A percentile compares a stretch with the other conserved stretches of the same genome.
Evolutionary conservation across 2,797 vertebrate genomes (phyloP).

Genomic region (Hafferia zeledoni): DNA sequence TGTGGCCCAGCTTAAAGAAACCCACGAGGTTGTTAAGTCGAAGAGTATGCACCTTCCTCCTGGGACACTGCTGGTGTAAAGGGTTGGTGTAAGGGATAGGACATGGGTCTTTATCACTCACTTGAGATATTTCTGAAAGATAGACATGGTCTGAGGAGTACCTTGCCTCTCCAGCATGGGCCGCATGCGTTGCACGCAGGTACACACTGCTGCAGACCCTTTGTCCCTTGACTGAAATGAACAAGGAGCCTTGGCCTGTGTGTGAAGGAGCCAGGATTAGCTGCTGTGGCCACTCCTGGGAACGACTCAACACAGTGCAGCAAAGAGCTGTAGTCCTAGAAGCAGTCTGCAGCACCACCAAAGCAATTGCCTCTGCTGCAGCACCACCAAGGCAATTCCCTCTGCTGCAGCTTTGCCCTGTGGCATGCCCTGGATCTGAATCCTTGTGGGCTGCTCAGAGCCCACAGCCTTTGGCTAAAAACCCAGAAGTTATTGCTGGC

Average conservation of each 20-base stretch:
- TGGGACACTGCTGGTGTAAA: not conserved
- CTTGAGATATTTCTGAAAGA: not conserved
- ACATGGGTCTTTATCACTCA: fast-evolving
- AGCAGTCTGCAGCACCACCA: not conserved
- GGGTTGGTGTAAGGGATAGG: not conserved
- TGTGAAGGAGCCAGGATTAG: not conserved
- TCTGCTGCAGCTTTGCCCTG: not conserved
- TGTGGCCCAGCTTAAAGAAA: not conserved
- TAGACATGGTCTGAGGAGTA: not conserved
- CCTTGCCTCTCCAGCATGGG: not conserved
- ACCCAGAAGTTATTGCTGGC: not conserved
- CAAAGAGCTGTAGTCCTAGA: not conserved
- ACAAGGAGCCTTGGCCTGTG: not conserved
- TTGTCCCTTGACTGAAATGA: not conserved
- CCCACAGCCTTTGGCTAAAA: not conserved
- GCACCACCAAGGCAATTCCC: not conserved
- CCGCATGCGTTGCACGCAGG: not conserved
- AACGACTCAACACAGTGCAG: not conserved
- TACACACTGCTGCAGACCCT: not conserved
- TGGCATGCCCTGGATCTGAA: not conserved
- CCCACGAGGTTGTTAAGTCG: not conserved
- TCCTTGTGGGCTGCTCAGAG: not conserved
- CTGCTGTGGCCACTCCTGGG: not conserved
- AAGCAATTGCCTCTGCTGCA: not conserved
- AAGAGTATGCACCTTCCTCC: not conserved